Evolutionary conservation across 2,888 invertebrate species (phyloP), one percentile per base, ranked within the genome.

Genomic region (Lampropteryx suffumata): DNA sequence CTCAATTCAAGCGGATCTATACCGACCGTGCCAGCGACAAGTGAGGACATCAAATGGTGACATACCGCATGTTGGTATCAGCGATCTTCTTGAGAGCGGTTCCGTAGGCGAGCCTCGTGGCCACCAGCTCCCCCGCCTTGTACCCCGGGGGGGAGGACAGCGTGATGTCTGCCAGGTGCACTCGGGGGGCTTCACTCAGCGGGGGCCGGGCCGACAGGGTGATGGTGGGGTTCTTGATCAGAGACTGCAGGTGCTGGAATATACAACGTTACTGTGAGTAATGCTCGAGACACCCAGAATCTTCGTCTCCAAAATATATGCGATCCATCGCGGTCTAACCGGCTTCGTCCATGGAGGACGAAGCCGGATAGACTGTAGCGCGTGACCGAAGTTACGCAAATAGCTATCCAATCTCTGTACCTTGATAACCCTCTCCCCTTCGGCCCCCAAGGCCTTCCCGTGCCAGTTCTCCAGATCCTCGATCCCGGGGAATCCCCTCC

Each of bases 381-480:
- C n/a, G 4, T 17, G 17, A 3, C 17, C 17, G 17, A 17, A 17
- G 17, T 17, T 17, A 2, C 17, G 4, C 2, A 4, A 17, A 4
- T 17, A 3, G 17, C 2, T 3, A 17, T 17, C 7, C 24, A 17
- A 6, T 5, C 3, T 2, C 24, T 7, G 5, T 21, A 50, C 50
- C 85, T 88, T 85, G 44, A 89, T 83, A 7, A 95, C 92, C 63
- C 91, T 93, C 0, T 94, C 94, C 0, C 95, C 93, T 55, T 96
- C 95, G 42, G 92, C 94, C 0, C 98, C 98, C 50, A 99, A 86
- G 0, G 99, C 95, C 84, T 99, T 99, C 42, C 99, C 99, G 77
- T 99, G 99, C 99, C 99, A 99, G 85, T 98, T 97, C 50, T 98
- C 96, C 62, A 93, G 67, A 81, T 99, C 96, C 82, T 98, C 99